Conservation (phyloP, 2,797 vertebrate genomes). For the Falco berigora region DNA sequence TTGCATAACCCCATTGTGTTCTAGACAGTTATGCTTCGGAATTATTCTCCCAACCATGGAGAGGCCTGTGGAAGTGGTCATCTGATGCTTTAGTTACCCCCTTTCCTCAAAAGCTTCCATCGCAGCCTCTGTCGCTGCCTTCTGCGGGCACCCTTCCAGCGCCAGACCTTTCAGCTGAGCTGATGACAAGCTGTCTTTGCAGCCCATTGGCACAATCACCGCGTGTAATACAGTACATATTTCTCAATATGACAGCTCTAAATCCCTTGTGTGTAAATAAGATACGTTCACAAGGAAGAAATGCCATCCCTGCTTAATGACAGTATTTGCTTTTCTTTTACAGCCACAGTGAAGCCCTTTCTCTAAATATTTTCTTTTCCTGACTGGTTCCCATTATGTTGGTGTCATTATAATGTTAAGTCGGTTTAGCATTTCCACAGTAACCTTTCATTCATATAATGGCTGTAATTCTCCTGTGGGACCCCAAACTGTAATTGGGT, state of each 20-base stretch:
- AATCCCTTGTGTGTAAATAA: background rate
- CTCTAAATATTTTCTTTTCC: background rate
- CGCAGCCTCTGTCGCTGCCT: background rate
- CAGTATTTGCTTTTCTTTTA: background rate
- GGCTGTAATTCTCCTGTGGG: background rate
- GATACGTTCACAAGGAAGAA: background rate
- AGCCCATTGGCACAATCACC: constrained; percentile 1
- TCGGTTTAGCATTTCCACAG: background rate
- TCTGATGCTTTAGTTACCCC: background rate
- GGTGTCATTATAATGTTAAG: background rate
- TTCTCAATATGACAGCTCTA: constrained; percentile 11
- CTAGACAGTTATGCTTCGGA: background rate
- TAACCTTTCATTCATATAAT: background rate
- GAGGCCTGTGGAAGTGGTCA: background rate
- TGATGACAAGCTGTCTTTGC: background rate
- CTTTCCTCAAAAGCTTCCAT: background rate
- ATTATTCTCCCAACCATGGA: accelerated
- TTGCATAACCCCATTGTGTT: background rate
- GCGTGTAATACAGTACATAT: background rate
- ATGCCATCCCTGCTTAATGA: background rate
- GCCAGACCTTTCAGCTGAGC: background rate
- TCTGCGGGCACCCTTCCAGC: background rate
- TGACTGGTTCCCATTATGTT: background rate
- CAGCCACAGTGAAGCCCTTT: background rate
- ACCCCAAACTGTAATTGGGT: background rate